A percentile compares a stretch with the other conserved stretches of the same genome.
phyloP scores from a whole-genome alignment of 1,140 invertebrate genomes.

The Hesperophylax magnus region DNA sequence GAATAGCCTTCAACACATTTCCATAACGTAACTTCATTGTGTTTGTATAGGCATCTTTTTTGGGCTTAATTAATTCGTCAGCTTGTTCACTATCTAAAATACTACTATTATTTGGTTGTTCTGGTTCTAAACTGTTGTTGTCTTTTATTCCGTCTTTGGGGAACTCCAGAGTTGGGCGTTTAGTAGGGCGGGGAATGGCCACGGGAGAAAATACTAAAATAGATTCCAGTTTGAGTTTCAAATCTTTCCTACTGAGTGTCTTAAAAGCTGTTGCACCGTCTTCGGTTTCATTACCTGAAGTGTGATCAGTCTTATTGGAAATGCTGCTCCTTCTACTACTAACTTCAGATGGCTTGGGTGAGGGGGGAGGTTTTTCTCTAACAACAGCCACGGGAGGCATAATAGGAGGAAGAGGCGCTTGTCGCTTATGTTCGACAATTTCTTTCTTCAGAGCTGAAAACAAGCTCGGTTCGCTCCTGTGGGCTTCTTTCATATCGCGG shows the following conservation, averaged over 20 bases:
- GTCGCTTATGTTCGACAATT: not conserved
- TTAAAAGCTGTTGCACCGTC: not conserved
- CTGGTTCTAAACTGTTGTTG: too few relatives aligned
- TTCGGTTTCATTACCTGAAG: conserved; percentile 3
- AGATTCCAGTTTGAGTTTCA: conserved; percentile 38
- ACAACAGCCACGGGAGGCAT: not conserved
- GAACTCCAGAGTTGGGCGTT: not conserved
- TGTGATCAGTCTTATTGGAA: conserved; percentile 18
- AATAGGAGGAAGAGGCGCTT: not conserved
- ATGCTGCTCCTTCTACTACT: not conserved
- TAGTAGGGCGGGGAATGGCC: conserved; percentile 1
- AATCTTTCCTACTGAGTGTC: conserved; percentile 32
- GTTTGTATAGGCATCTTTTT: conserved; percentile 47
- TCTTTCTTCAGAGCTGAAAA: conserved; percentile 19
- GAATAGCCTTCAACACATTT: conserved; percentile 51
- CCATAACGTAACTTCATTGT: conserved; percentile 54
- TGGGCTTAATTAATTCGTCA: conserved; percentile 24
- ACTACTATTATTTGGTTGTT: too few relatives aligned
- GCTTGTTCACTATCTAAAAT: conserved; percentile 2
- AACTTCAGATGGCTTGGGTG: not conserved
- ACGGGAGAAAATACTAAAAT: conserved; percentile 13
- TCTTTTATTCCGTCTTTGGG: not conserved
- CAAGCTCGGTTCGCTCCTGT: conserved; percentile 38
- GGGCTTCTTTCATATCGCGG: not conserved
- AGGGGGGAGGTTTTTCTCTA: conserved; percentile 1